These are phyloP conservation scores for Spea bombifrons DNA, from an alignment of 2,113 vertebrate species.

Conservation along the genomic window DNA sequence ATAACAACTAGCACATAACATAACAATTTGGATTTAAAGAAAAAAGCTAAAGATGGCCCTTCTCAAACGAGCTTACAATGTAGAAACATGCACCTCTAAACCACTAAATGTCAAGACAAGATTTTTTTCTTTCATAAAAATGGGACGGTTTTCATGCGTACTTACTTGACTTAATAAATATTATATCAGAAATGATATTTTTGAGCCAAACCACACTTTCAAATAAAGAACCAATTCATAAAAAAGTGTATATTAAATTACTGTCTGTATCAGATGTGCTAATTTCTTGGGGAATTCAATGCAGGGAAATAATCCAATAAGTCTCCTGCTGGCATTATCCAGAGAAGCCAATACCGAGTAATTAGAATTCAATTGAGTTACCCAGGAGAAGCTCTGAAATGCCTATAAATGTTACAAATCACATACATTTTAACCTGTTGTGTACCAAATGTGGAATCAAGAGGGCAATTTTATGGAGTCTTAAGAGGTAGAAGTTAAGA, in stretches of 20 bases:
- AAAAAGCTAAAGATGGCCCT: too few species aligned
- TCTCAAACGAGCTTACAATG: too few species aligned
- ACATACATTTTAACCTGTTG: too few species aligned
- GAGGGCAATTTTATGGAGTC: too few species aligned
- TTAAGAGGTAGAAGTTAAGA: too few species aligned
- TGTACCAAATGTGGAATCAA: too few species aligned
- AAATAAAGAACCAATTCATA: constrained; percentile 22
- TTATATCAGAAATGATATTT: constrained; percentile 24
- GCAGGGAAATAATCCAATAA: constrained; percentile 21
- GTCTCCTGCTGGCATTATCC: constrained; percentile 1
- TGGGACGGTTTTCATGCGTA: too few species aligned
- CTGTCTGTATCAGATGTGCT: constrained; percentile 22
- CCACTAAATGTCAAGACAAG: too few species aligned
- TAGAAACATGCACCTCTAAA: too few species aligned
- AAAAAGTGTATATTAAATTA: constrained; percentile 30
- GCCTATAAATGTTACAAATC: neutral
- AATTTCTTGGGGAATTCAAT: constrained; percentile 30
- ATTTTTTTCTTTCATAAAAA: neutral
- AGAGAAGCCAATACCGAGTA: constrained; percentile 3
- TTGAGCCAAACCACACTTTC: constrained; percentile 2
- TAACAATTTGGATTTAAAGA: too few species aligned
- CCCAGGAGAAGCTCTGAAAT: neutral
- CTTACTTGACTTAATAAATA: too few species aligned
- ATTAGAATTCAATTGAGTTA: constrained; percentile 17
- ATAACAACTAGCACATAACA: too few species aligned